Base-by-base conservation (phyloP, 1,140 invertebrate species). In the Batillaria attramentaria region DNA sequence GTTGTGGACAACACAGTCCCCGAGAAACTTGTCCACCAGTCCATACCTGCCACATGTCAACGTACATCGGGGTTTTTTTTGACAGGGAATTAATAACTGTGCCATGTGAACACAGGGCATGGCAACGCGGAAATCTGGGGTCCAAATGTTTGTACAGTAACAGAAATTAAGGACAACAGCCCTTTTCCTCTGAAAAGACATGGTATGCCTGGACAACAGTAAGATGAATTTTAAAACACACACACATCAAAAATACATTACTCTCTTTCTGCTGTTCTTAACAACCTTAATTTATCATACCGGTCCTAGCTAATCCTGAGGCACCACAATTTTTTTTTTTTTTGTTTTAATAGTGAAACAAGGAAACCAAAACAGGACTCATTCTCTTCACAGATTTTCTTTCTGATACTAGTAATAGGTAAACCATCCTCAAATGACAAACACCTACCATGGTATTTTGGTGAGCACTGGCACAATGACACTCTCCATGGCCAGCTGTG, bases 401-500 rank as follows among this genome's bases (percentile, higher is more conserved):
- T n/a, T n/a, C n/a, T n/a, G n/a, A n/a, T n/a, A n/a, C n/a, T n/a
- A n/a, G n/a, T n/a, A n/a, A n/a, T n/a, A n/a, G n/a, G n/a, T n/a
- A 13, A 70, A 41, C 31, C 28, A 50, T 24, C 31, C 33, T 72
- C 13, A 72, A 28, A 43, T 28, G 41, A 72, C 31, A 60, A 54
- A 54, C 46, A 77, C 72, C 57, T 76, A 87, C 84, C 84, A 87
- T 18, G 83, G 74, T 20, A 83, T 39, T 62, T 81, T 81, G 68
- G 76, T 75, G 18, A 86, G 54, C 28, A 87, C 13, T 5, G 82
- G 72, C 28, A 83, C 70, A 13, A 87, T 39, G 41, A 84, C 79
- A 81, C 72, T 69, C 79, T 89, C 88, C 74, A 88, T 28, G 78
- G 75, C 80, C 37, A 79, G 69, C 10, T 78, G 74, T 20, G 87